These are phyloP conservation scores for Hypomecis punctinalis DNA, from an alignment of 2,888 invertebrate genomes.

Conservation along the genomic window DNA sequence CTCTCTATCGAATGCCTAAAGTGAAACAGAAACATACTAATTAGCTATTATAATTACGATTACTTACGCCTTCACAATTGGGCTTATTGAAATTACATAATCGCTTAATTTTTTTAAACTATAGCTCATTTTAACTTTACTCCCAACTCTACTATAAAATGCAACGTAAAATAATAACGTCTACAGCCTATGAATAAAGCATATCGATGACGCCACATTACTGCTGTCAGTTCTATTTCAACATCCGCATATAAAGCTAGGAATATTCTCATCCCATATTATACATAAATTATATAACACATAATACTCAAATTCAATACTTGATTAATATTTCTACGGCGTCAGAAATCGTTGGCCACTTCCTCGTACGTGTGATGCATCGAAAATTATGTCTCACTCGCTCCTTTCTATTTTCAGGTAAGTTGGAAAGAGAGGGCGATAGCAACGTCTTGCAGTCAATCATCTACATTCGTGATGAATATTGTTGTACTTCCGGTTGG, in stretches of 20 bases:
- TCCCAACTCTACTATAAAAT: neutral
- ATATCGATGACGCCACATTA: conserved; percentile 17
- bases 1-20: too few relatives aligned
- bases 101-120: too few relatives aligned
- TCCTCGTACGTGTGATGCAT: conserved; percentile 82
- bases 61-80: too few relatives aligned
- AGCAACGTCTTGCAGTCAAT: conserved; percentile 62
- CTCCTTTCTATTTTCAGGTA: conserved; percentile 33
- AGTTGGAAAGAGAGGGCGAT: conserved; percentile 53
- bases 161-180: conserved; percentile 12
- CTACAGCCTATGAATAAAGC: conserved; percentile 19
- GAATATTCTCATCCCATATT: conserved; percentile 38
- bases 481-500: conserved; percentile 80
- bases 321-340: conserved; percentile 78
- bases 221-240: conserved; percentile 23
- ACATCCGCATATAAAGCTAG: conserved; percentile 30
- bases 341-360: conserved; percentile 76
- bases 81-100: too few relatives aligned
- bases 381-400: conserved; percentile 58
- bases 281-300: conserved; percentile 46
- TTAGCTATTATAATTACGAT: too few relatives aligned
- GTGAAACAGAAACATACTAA: too few relatives aligned
- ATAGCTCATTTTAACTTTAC: too few relatives aligned
- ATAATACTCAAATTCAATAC: conserved; percentile 51
- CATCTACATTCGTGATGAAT: conserved; percentile 84